A percentile compares a stretch with the other conserved stretches of the same genome.
Conservation (phyloP, 2,888 invertebrate genomes). For the Argynnis bischoffii region DNA sequence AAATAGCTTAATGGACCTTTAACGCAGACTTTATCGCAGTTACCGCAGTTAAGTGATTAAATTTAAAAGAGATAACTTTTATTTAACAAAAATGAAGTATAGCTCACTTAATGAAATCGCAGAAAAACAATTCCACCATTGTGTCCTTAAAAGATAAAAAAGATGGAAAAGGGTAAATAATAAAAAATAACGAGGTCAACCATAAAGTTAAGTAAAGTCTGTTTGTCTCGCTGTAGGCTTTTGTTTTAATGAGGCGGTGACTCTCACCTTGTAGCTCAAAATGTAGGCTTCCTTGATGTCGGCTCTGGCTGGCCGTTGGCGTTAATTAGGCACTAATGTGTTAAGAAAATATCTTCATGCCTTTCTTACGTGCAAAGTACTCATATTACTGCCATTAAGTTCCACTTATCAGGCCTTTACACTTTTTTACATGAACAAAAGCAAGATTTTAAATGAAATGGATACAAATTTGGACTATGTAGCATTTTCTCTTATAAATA, state of each 20-base stretch:
- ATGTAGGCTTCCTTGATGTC: slow-evolving; percentile 34
- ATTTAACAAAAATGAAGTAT: slow-evolving; percentile 6
- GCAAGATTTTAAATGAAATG: too few species aligned
- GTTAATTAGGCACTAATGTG: slow-evolving; percentile 21
- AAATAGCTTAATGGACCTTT: slow-evolving; percentile 13
- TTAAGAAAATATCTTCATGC: slow-evolving; percentile 17
- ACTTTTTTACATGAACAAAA: too few species aligned
- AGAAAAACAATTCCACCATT: slow-evolving; percentile 20
- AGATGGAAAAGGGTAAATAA: slow-evolving; percentile 29
- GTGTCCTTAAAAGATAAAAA: slow-evolving; percentile 26
- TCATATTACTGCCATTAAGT: too few species aligned
- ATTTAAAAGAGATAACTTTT: slow-evolving; percentile 9
- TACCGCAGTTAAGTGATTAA: slow-evolving; percentile 2
- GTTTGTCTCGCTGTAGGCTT: slow-evolving; percentile 30
- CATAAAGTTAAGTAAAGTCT: slow-evolving; percentile 36
- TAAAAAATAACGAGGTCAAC: slow-evolving; percentile 37
- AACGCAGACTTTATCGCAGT: background rate
- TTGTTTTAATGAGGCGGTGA: slow-evolving; percentile 37
- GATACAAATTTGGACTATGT: too few species aligned
- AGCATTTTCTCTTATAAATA: too few species aligned
- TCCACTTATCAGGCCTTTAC: too few species aligned
- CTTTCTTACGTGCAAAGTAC: background rate
- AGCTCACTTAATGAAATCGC: slow-evolving; percentile 12
- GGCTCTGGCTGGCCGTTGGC: slow-evolving; percentile 11
- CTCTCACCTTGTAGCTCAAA: slow-evolving; percentile 25